A percentile compares a stretch with the other conserved stretches of the same genome.
Conservation (phyloP, 2,113 vertebrate genomes). For the Rhinichthys klamathensis region DNA sequence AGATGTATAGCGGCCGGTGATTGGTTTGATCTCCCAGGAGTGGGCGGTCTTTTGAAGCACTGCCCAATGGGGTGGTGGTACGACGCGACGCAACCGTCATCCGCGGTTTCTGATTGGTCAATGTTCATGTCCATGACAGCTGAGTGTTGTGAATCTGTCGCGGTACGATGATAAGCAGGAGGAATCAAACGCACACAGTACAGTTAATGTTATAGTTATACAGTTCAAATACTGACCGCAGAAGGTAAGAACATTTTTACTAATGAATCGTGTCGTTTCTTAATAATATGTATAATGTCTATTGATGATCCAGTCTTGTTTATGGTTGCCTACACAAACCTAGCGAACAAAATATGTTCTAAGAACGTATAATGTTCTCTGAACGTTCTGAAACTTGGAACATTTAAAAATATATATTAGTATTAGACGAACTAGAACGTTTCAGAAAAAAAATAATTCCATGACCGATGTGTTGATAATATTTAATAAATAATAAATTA, state of each 20-base stretch:
- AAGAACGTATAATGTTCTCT: no score
- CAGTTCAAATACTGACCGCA: not conserved
- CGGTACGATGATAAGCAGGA: not conserved
- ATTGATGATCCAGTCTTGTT: not conserved
- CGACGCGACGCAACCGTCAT: constrained; percentile 58
- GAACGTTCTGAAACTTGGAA: no score
- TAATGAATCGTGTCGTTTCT: not conserved
- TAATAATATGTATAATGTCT: no score
- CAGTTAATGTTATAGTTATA: not conserved
- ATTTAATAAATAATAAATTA: no score
- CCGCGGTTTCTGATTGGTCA: constrained; percentile 64
- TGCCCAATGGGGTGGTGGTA: constrained; percentile 63
- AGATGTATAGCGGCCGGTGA: constrained; percentile 31
- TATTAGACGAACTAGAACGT: no score
- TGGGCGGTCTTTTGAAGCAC: constrained; percentile 46
- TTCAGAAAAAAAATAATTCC: no score
- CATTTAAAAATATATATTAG: no score
- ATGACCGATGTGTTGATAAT: no score
- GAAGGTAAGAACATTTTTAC: not conserved
- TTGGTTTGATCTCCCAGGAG: constrained; percentile 40
- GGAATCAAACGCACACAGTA: not conserved
- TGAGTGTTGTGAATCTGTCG: not conserved
- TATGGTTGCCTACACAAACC: not conserved
- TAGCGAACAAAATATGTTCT: no score
- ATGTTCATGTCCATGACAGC: not conserved